Evolutionary conservation across 2,113 vertebrate genomes (phyloP).

Genomic region (Pachyramphus minor): DNA sequence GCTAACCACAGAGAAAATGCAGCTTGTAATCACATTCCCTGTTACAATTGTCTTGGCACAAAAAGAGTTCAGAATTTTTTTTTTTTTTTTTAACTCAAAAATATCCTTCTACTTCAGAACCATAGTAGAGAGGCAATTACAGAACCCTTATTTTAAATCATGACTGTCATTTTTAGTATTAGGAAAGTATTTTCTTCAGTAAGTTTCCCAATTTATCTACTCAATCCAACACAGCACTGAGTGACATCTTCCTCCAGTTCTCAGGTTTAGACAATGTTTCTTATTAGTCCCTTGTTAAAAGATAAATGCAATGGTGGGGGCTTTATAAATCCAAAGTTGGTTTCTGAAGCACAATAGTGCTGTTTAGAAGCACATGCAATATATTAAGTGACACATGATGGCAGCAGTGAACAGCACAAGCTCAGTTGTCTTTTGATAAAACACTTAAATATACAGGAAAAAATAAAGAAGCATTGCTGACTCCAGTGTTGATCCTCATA

Average conservation of each 20-base stretch:
- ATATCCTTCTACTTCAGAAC: background rate
- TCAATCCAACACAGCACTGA: background rate
- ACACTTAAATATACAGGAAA: background rate
- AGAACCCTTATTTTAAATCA: background rate
- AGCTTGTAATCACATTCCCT: background rate
- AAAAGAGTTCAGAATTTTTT: background rate
- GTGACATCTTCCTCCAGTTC: background rate
- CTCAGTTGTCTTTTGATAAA: background rate
- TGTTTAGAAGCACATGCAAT: background rate
- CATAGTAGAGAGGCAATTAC: background rate
- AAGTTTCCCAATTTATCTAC: background rate
- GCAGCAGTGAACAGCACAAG: slow-evolving; percentile 41
- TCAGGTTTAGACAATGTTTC: background rate
- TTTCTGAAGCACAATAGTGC: background rate
- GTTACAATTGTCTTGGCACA: background rate
- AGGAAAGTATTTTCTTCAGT: background rate
- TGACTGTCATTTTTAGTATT: background rate
- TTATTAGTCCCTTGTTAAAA: background rate
- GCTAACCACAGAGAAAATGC: slow-evolving; percentile 10
- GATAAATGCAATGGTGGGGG: background rate
- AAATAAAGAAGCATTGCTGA: background rate
- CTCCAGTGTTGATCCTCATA: background rate
- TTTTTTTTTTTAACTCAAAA: background rate
- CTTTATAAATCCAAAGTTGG: background rate
- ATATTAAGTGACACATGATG: slow-evolving; percentile 32